These are phyloP conservation scores for Nycticebus coucang DNA, from an alignment of 2,113 vertebrate genomes.

Conservation along the genomic window DNA sequence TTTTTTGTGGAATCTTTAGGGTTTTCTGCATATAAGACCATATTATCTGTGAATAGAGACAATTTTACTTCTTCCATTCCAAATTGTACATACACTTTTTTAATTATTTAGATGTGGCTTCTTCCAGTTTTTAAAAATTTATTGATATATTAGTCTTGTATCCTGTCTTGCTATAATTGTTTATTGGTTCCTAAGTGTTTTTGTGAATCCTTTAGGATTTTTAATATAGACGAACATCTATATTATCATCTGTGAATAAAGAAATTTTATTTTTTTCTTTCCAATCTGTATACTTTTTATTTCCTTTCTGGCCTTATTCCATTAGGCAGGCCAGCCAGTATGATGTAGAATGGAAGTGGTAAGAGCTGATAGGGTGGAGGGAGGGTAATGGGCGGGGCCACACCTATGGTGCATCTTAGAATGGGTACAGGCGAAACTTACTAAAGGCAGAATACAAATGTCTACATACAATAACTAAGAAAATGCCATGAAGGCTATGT, in stretches of 20 bases:
- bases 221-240: not conserved
- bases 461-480: too few relatives aligned
- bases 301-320: not conserved
- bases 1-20: not conserved
- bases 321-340: not conserved
- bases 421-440: too few relatives aligned
- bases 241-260: conserved; percentile 16
- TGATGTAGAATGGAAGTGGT: not conserved
- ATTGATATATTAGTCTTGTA: not conserved
- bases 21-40: conserved; percentile 25
- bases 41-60: not conserved
- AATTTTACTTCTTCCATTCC: not conserved
- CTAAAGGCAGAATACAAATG: too few relatives aligned
- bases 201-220: conserved; percentile 23
- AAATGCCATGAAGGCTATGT: too few relatives aligned
- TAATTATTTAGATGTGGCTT: conserved; percentile 34
- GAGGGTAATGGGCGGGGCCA: too few relatives aligned
- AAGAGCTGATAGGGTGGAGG: not conserved
- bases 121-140: not conserved
- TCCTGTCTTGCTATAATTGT: not conserved
- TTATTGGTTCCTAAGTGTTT: conserved; percentile 13
- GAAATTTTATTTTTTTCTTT: not conserved
- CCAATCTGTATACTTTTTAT: not conserved
- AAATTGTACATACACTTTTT: not conserved
- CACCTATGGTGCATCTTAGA: too few relatives aligned